Evolutionary conservation across 2,113 vertebrate genomes (phyloP), one percentile per base, ranked within the genome.

Genomic region (Camarhynchus parvulus): DNA sequence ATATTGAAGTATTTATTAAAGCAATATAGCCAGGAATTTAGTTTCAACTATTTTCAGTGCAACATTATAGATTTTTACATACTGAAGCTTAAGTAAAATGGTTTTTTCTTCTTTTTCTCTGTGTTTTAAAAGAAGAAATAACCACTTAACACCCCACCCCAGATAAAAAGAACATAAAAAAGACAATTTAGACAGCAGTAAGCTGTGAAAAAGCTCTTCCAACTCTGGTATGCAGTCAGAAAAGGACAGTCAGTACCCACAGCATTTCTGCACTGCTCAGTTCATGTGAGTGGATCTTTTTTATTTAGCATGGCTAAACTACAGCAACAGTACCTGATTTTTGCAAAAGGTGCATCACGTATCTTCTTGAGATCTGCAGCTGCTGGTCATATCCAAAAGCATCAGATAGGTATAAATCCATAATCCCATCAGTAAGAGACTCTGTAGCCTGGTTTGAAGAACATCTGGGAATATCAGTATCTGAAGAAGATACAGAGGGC

Each of bases 111-210:
- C 3, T 47, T 78, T 82, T 46, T 7, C 5, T 53, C 2, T 14
- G 10, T 55, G 0, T 83, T 88, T 79, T 41, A 59, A 83, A 66
- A 22, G 11, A 66, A 33, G 4, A 80, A 76, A 17, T 20, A 27
- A 39, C 5, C 9, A 47, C 5, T 50, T 41, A 12, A 41, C 6
- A 7, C 1, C 9, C 8, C 13, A 3, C 7, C 12, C 22, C 21
- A 23, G 14, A 58, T 23, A n/a, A n/a, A n/a, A n/a, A 10, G 13
- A 14, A 56, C 20, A 24, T 49, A 13, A 28, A 23, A 41, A 49
- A 24, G 6, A 37, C 11, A 39, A 4, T 74, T 66, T 66, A 69
- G 10, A 69, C 67, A 63, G 2, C 8, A 37, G 9, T 18, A 27
- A 73, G 11, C 10, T 46, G 8, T 28, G 18, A 50, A 73, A 19